These are phyloP conservation scores for Agrochola lychnidis DNA, from an alignment of 2,888 invertebrate genomes.

Conservation along the genomic window DNA sequence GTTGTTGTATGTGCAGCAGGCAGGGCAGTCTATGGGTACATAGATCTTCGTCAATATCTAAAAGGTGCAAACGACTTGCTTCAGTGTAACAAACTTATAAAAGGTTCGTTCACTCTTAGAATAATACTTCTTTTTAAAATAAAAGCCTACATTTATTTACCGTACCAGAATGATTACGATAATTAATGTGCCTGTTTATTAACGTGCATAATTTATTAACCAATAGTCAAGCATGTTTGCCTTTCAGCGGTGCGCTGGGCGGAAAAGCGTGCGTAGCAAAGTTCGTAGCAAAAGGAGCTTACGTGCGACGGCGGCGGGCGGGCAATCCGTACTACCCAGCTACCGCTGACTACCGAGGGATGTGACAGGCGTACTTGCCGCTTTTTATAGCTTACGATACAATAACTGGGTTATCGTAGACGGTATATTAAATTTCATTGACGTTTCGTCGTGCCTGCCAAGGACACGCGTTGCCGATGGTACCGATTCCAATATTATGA, in stretches of 20 bases:
- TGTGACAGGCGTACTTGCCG: conserved; percentile 81
- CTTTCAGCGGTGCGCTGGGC: conserved; percentile 49
- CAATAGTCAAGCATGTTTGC: conserved; percentile 14
- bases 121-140: neutral
- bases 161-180: neutral
- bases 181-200: neutral
- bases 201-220: conserved; percentile 5
- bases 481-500: conserved; percentile 76
- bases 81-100: conserved; percentile 10
- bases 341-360: conserved; percentile 70
- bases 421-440: conserved; percentile 89
- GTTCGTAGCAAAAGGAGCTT: conserved; percentile 81
- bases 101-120: conserved; percentile 27
- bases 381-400: conserved; percentile 84
- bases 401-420: conserved; percentile 88
- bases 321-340: conserved; percentile 83
- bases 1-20: conserved; percentile 35
- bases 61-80: conserved; percentile 21
- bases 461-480: conserved; percentile 84
- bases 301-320: conserved; percentile 87
- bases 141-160: neutral
- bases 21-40: neutral
- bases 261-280: conserved; percentile 81
- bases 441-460: conserved; percentile 83
- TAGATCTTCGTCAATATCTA: neutral